Percentiles rank a stretch among this genome's conserved stretches.
These are phyloP conservation scores for Chromobotia macracanthus DNA, from an alignment of 2,797 vertebrate species.

Conservation along the genomic window DNA sequence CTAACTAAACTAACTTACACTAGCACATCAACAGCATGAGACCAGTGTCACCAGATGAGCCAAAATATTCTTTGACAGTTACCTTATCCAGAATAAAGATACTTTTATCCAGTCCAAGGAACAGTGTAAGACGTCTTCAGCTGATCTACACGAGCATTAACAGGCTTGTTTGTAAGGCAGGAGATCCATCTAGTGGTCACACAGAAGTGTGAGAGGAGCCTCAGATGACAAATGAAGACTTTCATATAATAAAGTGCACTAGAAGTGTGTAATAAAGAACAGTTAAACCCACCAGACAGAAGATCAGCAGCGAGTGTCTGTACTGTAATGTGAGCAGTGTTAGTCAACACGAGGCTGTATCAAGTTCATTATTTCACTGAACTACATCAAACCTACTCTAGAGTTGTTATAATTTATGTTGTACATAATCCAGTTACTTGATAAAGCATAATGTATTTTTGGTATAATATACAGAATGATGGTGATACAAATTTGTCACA, in stretches of 20 bases:
- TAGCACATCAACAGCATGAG: slow-evolving; percentile 28
- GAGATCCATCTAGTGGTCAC: slow-evolving; percentile 78
- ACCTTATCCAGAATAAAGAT: not conserved
- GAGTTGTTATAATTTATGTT: no score
- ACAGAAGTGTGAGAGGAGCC: not conserved
- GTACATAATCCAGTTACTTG: no score
- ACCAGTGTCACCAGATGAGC: slow-evolving; percentile 29
- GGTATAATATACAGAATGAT: no score
- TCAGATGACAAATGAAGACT: not conserved
- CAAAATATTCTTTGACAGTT: not conserved
- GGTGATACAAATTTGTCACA: no score
- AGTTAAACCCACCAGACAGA: slow-evolving; percentile 60
- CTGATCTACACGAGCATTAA: not conserved
- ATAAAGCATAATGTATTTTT: no score
- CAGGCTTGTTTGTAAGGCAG: slow-evolving; percentile 48
- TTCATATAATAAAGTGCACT: not conserved
- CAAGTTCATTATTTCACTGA: not conserved
- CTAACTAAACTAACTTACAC: not conserved
- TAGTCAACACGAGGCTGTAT: not conserved
- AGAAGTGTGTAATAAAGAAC: not conserved
- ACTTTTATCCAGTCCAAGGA: not conserved
- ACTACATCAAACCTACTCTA: no score
- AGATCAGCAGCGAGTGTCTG: slow-evolving; percentile 26
- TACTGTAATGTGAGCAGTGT: not conserved
- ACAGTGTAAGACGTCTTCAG: slow-evolving; percentile 31